phyloP scores from a whole-genome alignment of 2,888 invertebrate genomes.

The Eupelmus urozonus region DNA sequence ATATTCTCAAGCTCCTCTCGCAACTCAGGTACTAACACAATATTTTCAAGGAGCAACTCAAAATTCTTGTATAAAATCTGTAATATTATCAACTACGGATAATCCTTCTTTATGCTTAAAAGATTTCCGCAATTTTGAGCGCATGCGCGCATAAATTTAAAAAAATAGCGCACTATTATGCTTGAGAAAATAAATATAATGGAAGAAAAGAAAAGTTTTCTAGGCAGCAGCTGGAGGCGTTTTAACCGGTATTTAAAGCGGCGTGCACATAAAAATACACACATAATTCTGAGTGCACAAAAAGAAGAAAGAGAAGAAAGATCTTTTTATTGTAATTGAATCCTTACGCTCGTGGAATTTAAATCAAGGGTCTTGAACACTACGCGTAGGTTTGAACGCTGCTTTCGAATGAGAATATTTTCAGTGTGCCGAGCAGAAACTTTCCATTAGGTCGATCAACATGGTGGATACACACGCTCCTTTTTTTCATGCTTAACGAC shows the following conservation, averaged over 20 bases:
- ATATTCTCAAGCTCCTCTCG: too few species aligned
- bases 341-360: constrained; percentile 66
- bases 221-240: neutral
- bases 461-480: neutral
- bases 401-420: constrained; percentile 23
- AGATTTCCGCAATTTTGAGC: neutral
- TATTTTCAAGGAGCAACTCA: too few species aligned
- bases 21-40: too few species aligned
- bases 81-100: constrained; percentile 2
- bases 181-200: constrained; percentile 17
- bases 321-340: constrained; percentile 67
- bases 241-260: constrained; percentile 34
- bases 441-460: constrained; percentile 40
- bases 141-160: neutral
- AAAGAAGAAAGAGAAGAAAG: constrained; percentile 53
- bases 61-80: too few species aligned
- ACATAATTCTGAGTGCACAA: neutral
- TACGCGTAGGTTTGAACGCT: constrained; percentile 15
- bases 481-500: constrained; percentile 22
- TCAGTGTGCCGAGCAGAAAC: neutral
- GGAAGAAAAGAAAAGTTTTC: neutral
- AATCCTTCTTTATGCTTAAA: neutral
- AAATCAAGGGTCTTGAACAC: constrained; percentile 59
- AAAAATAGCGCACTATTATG: neutral
- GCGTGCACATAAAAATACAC: neutral